Evolutionary conservation across 64 coral and sea anemone species (phyloP), one percentile per base, ranked within the genome.

Genomic region (Pachyseris speciosa): DNA sequence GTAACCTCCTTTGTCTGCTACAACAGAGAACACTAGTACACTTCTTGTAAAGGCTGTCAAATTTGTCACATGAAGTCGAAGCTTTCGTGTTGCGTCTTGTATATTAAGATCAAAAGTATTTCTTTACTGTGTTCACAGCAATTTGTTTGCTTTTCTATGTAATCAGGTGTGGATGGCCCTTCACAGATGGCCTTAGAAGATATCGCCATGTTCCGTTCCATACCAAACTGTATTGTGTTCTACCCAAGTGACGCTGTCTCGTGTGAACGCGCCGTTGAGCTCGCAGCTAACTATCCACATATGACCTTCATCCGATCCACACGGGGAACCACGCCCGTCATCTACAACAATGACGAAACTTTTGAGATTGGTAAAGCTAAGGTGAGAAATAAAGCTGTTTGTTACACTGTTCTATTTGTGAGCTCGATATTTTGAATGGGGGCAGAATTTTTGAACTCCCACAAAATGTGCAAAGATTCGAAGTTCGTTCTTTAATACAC

Each of bases 151-250:
- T 0, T 11, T 42, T 57, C 12, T 41, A n/a, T 9, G 4, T 83
- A 27, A 50, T 53, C 60, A 99, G 97, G 97, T 80, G 94, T 93
- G 79, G 97, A 99, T 52, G 97, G 97, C 13, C 93, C 97, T 2
- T 99, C 97, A 1, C 97, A 99, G 77, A 99, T 99, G 97, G 97
- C 89, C 1, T 75, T 99, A 22, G 97, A 99, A 29, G 97, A 99
- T 66, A 31, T 99, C 12, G 94, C 90, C 6, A 99, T 99, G 97
- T 99, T 99, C 74, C 93, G 97, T 80, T 72, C 89, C 19, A 65
- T 99, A 16, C 97, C 94, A 58, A 89, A 92, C 68, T 92, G 93
- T 75, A 87, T 90, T 15, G 97, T 99, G 34, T 99, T 99, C 49
- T 99, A 99, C 79, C 97, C 97, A 47, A 91, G 87, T 36, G 97